Percentiles rank a stretch among this genome's conserved stretches.
Evolutionary conservation across 2,888 invertebrate species (phyloP).

Genomic region (Melitaea athalia): DNA sequence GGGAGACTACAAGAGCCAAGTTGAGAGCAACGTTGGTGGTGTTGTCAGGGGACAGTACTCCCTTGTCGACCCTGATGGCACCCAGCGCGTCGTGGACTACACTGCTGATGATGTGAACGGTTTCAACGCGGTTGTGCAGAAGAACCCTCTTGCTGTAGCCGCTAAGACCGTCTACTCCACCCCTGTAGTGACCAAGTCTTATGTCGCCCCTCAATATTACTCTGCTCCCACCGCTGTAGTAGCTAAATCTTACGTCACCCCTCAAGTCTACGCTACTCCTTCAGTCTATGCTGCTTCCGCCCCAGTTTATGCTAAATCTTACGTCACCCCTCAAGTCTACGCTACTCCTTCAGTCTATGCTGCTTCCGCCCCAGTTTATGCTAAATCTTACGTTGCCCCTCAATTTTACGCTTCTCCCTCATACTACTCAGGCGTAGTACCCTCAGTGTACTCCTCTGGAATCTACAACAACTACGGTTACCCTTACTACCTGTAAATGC

Average conservation of each 20-base stretch:
- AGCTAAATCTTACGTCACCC: constrained; percentile 13
- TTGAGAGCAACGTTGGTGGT: constrained; percentile 76
- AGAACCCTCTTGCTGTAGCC: constrained; percentile 62
- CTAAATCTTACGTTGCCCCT: constrained; percentile 13
- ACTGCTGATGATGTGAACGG: constrained; percentile 76
- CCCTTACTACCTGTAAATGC: constrained; percentile 13
- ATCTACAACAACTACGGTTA: constrained; percentile 10
- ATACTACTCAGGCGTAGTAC: constrained; percentile 42
- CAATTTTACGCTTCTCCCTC: constrained; percentile 19
- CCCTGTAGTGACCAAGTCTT: background rate
- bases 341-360: constrained; percentile 27
- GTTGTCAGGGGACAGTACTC: constrained; percentile 79
- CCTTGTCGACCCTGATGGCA: constrained; percentile 78
- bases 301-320: constrained; percentile 10
- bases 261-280: constrained; percentile 30
- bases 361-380: constrained; percentile 23
- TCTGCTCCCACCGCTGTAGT: constrained; percentile 30
- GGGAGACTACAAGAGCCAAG: constrained; percentile 81
- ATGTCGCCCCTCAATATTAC: constrained; percentile 17
- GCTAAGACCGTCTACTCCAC: constrained; percentile 4
- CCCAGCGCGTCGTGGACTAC: constrained; percentile 80
- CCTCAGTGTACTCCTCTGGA: constrained; percentile 22
- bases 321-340: constrained; percentile 15
- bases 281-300: constrained; percentile 33
- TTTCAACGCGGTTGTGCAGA: constrained; percentile 81